A percentile compares a stretch with the other conserved stretches of the same genome.
phyloP scores from a whole-genome alignment of 2,797 vertebrate genomes.

The Nannoperca australis region DNA sequence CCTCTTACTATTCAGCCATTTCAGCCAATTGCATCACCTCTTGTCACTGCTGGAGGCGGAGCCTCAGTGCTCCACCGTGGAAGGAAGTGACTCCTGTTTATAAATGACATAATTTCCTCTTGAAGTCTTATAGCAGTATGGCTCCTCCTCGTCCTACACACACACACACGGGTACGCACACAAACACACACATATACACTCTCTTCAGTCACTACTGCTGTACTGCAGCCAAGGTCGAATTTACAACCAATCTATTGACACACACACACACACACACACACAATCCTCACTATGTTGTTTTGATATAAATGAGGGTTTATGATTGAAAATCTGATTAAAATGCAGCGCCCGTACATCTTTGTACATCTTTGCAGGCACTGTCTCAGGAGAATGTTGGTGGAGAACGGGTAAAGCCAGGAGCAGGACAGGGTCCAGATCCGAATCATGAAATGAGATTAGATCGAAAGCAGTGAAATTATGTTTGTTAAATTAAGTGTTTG shows the following conservation, averaged over 20 bases:
- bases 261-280: too few species aligned
- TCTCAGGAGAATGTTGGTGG: not conserved
- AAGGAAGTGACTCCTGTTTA: constrained; percentile 65
- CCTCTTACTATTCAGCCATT: constrained; percentile 39
- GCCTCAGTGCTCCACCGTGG: constrained; percentile 66
- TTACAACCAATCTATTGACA: not conserved
- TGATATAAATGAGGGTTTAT: not conserved
- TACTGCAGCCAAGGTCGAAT: not conserved
- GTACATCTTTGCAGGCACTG: not conserved
- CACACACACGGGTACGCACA: constrained; percentile 4
- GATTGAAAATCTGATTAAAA: not conserved
- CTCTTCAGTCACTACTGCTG: constrained; percentile 1
- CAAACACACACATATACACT: not conserved
- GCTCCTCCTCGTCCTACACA: not conserved
- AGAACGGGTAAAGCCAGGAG: not conserved
- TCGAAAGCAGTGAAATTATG: not conserved
- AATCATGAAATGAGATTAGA: constrained; percentile 2
- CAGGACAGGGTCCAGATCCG: not conserved
- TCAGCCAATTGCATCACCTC: constrained; percentile 56
- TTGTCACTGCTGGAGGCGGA: constrained; percentile 44
- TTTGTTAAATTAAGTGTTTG: not conserved
- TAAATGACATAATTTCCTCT: constrained; percentile 61
- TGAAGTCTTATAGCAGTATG: not conserved
- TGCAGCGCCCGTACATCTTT: not conserved
- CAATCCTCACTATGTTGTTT: not conserved